These are phyloP conservation scores for Tetanocera ferruginea DNA, from an alignment of 2,888 invertebrate genomes.

Conservation along the genomic window DNA sequence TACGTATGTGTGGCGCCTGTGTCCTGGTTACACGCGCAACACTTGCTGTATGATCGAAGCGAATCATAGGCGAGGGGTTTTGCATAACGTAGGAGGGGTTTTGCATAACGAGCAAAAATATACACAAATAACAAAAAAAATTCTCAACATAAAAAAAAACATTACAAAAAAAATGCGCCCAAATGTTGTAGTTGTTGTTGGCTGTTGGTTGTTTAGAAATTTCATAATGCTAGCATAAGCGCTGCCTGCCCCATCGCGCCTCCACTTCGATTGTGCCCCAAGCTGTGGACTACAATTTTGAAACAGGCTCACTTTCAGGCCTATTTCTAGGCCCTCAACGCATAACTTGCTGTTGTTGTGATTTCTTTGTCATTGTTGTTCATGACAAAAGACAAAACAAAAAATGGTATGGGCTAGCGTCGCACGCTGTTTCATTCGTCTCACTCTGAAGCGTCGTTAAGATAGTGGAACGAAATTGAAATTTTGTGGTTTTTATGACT, in stretches of 20 bases:
- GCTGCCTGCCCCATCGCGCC: neutral
- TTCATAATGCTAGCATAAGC: conserved; percentile 10
- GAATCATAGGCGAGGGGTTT: neutral
- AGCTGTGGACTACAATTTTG: neutral
- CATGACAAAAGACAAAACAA: neutral
- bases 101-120: neutral
- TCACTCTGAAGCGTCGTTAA: neutral
- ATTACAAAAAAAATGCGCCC: neutral
- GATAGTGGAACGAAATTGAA: conserved; percentile 36
- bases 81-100: neutral
- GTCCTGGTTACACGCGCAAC: conserved; percentile 13
- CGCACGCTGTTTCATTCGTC: neutral
- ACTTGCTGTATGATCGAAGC: conserved; percentile 19
- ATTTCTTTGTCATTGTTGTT: neutral
- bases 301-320: neutral
- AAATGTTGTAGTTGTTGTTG: neutral
- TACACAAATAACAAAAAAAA: neutral
- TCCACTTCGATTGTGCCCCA: neutral
- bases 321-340: neutral
- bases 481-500: conserved; percentile 31
- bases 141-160: conserved; percentile 7
- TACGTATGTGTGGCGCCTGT: conserved; percentile 8
- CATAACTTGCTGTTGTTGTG: conserved; percentile 4
- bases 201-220: neutral
- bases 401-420: neutral